Evolutionary conservation across 2,113 vertebrate species (phyloP), one percentile per base, ranked within the genome.

Genomic region (Brachirus orientalis): DNA sequence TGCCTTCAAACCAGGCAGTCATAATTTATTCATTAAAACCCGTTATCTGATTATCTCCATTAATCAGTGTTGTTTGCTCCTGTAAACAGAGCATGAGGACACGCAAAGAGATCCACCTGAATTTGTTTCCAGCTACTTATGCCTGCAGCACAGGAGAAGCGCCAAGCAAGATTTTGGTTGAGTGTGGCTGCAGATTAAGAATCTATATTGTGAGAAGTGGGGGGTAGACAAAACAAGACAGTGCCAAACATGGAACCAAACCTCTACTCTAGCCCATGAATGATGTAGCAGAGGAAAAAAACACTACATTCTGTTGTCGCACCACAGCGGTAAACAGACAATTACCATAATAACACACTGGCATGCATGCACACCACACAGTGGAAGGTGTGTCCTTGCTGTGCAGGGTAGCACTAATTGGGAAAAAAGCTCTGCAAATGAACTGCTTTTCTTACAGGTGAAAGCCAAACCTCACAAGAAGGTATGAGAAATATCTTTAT

Each of bases 1-100:
- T 54, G 16, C 46, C 43, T 59, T 38, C 8, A 7, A 63, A 76
- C 53, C 57, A 84, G 72, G 70, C 53, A 50, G 36, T 79, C 58
- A 76, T 85, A 75, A 87, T 90, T 88, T 87, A 88, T 90, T 84
- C 85, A 90, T 88, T 83, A 62, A 84, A 82, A 71, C 47, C 51
- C 18, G 57, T 79, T 82, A 86, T 87, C 78, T 87, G 74, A 80
- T 90, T 72, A 86, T 89, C 82, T 88, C 44, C 48, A 64, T 73
- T 85, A 80, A 90, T 88, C 80, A 69, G 64, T 17, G 17, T 36
- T 38, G 80, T 59, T 54, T 63, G 74, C 76, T 81, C 63, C 46
- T 77, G 82, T 83, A 87, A 86, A 86, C 85, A 84, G 71, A 84
- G 71, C 20, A 6, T 54, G 63, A 87, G 79, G 77, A 86, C 76